Evolutionary conservation across 2,888 invertebrate species (phyloP).

Genomic region (Rhynchonema sp.): DNA sequence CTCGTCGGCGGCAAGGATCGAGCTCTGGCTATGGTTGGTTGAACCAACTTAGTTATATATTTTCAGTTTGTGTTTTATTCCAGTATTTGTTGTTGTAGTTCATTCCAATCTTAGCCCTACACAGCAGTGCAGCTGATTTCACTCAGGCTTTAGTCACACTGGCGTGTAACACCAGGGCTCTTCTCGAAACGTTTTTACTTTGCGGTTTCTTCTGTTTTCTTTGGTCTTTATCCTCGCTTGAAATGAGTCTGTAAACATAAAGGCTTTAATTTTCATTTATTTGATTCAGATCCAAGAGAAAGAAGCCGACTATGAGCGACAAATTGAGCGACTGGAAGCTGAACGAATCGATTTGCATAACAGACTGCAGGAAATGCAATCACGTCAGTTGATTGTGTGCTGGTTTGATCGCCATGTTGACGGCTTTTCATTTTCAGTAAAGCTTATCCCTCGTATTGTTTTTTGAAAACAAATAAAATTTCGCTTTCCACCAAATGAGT

Average conservation of each 20-base stretch:
- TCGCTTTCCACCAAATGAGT: no score
- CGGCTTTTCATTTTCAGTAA: no score
- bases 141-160: no score
- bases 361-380: neutral
- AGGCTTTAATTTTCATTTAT: neutral
- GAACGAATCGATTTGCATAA: conserved; percentile 1
- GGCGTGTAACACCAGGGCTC: no score
- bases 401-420: no score
- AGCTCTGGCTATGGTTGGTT: conserved; percentile 15
- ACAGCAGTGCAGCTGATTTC: no score
- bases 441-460: no score
- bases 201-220: neutral
- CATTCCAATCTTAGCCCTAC: no score
- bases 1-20: conserved; percentile 2
- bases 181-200: neutral
- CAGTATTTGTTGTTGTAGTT: no score
- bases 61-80: neutral
- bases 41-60: neutral
- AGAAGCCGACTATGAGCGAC: conserved; percentile 2
- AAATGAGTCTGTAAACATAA: neutral
- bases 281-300: conserved; percentile 6
- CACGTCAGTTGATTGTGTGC: no score
- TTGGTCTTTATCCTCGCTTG: neutral
- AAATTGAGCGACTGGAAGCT: neutral
- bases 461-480: no score